Evolutionary conservation across 37 sponge, comb jelly and placozoan species (phyloP).

Genomic region (Amphimedon queenslandica): DNA sequence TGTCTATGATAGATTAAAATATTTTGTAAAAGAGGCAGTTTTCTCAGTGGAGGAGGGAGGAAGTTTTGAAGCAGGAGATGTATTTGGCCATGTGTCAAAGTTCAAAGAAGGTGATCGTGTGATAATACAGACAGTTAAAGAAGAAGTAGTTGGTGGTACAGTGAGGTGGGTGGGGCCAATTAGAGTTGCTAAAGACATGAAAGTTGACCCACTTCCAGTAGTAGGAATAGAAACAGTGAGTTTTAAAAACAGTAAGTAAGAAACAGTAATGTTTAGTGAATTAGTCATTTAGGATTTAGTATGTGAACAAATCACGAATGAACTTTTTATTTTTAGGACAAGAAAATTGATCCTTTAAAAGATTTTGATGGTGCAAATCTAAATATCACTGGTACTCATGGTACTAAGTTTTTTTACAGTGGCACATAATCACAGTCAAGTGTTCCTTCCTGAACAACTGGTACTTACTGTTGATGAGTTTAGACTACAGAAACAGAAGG

Average conservation of each 20-base stretch:
- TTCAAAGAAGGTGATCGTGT: slow-evolving; percentile 26
- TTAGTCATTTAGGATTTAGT: too few relatives aligned
- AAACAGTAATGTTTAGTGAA: background rate
- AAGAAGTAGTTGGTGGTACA: slow-evolving; percentile 3
- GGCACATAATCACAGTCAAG: background rate
- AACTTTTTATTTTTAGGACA: background rate
- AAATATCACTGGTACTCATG: background rate
- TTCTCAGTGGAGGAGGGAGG: background rate
- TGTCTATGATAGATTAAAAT: background rate
- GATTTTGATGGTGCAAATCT: background rate
- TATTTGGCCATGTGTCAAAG: background rate
- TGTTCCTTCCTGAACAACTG: background rate
- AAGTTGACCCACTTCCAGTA: background rate
- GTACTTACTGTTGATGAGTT: background rate
- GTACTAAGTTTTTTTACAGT: background rate
- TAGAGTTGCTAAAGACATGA: background rate
- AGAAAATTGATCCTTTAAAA: background rate
- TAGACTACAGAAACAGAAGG: background rate
- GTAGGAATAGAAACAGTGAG: background rate
- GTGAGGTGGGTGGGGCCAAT: slow-evolving; percentile 44
- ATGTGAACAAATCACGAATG: too few relatives aligned
- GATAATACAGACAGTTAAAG: slow-evolving; percentile 13
- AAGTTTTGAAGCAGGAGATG: background rate
- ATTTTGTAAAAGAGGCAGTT: background rate
- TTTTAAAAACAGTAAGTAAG: background rate